Percentiles rank a stretch among this genome's conserved stretches.
Conservation (phyloP, 2,797 vertebrate genomes). For the Xenentodon cancila region DNA sequence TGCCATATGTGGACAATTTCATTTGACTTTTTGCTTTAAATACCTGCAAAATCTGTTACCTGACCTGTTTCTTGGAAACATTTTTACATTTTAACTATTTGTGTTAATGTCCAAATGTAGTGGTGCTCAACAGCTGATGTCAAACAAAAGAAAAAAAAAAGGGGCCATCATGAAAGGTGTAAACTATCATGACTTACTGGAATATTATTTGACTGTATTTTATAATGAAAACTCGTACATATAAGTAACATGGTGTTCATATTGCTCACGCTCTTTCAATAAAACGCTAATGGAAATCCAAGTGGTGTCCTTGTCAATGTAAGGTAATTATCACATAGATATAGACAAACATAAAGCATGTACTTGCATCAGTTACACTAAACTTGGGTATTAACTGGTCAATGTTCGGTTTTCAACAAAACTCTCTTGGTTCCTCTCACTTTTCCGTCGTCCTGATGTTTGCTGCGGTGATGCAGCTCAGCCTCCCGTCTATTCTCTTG, state of each 20-base stretch:
- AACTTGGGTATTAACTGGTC: conserved; percentile 45
- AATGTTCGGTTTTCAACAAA: conserved; percentile 9
- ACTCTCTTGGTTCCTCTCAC: background rate
- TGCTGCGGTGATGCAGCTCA: background rate
- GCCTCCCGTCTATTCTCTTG: conserved; percentile 63
- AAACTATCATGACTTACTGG: conserved; percentile 12
- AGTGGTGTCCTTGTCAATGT: conserved; percentile 11
- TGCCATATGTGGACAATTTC: conserved; percentile 33
- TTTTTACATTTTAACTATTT: conserved; percentile 35
- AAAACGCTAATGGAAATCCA: conserved; percentile 54
- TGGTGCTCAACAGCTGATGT: conserved; percentile 55
- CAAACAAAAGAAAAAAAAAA: conserved; percentile 2
- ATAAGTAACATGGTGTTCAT: conserved; percentile 34
- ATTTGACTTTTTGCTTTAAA: conserved; percentile 23
- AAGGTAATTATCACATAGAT: conserved; percentile 9
- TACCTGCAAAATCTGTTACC: conserved; percentile 26
- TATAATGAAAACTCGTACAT: conserved; percentile 21
- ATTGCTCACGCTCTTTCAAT: conserved; percentile 56
- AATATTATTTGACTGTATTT: conserved; percentile 27
- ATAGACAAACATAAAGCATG: conserved; percentile 13
- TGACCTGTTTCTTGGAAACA: conserved; percentile 3
- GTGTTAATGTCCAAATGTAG: conserved; percentile 52
- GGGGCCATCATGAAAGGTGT: conserved; percentile 28
- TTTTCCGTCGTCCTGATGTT: background rate
- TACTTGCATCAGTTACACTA: background rate